Conservation (phyloP, 2,888 invertebrate genomes). For the Alsophila aescularia region DNA sequence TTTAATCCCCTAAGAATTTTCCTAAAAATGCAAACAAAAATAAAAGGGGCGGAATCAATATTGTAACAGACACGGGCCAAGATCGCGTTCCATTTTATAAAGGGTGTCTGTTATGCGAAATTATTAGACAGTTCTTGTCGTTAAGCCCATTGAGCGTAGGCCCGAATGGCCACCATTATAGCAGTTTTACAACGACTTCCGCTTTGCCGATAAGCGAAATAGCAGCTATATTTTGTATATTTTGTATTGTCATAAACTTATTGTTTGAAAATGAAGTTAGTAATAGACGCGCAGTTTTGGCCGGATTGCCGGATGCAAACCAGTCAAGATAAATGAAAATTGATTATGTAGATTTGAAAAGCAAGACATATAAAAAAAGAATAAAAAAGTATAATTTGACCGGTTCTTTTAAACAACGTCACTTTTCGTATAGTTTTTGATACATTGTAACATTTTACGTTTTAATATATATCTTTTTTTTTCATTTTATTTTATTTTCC, state of each 20-base stretch:
- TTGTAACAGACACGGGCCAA: conserved; percentile 10
- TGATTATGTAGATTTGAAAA: not conserved
- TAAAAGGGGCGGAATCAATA: conserved; percentile 17
- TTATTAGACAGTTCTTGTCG: conserved; percentile 29
- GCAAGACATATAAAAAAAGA: too few relatives aligned
- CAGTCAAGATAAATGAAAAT: not conserved
- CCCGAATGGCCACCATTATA: conserved; percentile 21
- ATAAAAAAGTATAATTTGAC: too few relatives aligned
- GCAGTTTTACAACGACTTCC: conserved; percentile 31
- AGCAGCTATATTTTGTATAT: conserved; percentile 12
- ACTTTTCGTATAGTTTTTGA: too few relatives aligned
- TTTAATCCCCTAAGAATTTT: not conserved
- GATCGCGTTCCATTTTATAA: conserved; percentile 23
- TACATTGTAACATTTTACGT: too few relatives aligned
- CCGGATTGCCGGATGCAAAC: not conserved
- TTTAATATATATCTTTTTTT: too few relatives aligned
- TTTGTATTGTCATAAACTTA: conserved; percentile 19
- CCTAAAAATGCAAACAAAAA: conserved; percentile 1
- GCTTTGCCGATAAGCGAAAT: conserved; percentile 18
- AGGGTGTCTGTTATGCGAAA: conserved; percentile 28
- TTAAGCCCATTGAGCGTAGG: conserved; percentile 23
- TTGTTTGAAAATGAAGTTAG: conserved; percentile 8
- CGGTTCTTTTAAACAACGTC: too few relatives aligned
- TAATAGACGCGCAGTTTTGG: not conserved
- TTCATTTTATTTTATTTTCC: too few relatives aligned